These are phyloP conservation scores for Mimachlamys varia DNA, from an alignment of 2,888 invertebrate species.

Conservation along the genomic window DNA sequence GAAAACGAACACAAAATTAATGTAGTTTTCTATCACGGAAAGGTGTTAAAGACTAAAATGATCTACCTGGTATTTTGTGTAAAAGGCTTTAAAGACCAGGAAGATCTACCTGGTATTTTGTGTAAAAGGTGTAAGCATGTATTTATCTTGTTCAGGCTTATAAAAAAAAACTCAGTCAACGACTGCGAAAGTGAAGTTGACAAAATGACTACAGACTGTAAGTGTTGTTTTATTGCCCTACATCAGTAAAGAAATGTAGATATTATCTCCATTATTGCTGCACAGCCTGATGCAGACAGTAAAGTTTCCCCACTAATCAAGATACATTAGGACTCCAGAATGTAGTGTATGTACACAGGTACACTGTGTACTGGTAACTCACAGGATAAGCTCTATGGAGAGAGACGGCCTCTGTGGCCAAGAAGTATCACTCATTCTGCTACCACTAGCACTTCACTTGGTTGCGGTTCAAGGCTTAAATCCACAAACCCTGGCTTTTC, in stretches of 20 bases:
- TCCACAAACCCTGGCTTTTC: no score
- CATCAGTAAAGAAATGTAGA: neutral
- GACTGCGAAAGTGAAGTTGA: neutral
- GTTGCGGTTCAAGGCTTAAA: no score
- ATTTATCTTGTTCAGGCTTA: neutral
- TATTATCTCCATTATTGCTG: neutral
- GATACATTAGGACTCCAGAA: no score
- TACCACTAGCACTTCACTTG: no score
- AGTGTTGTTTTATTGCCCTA: neutral
- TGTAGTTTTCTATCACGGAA: neutral
- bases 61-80: neutral
- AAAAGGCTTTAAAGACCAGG: no score
- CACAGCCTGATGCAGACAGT: neutral
- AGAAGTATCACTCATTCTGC: no score
- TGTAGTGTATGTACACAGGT: no score
- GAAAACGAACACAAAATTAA: neutral
- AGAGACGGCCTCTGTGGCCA: no score
- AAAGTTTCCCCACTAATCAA: no score
- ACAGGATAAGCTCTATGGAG: no score
- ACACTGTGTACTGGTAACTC: no score
- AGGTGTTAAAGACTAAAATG: no score
- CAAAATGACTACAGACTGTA: neutral
- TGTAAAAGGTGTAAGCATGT: neutral
- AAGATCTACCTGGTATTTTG: neutral
- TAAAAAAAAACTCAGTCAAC: neutral